Percentiles rank a stretch among this genome's conserved stretches.
These are phyloP conservation scores for Phylloscopus whistleri DNA, from an alignment of 2,113 vertebrate genomes.

Conservation along the genomic window DNA sequence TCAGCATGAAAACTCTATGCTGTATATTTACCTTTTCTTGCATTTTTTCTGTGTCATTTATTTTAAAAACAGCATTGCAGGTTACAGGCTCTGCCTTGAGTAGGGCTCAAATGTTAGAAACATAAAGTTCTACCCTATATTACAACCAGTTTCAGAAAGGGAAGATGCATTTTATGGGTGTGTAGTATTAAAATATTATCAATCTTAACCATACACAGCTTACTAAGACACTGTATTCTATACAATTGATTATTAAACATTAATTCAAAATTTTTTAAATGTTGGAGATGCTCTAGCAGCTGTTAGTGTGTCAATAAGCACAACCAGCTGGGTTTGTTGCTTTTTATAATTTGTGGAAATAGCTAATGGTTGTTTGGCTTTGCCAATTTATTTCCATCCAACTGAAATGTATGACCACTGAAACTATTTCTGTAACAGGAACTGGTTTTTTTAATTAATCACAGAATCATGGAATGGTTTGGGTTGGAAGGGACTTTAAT, in stretches of 20 bases:
- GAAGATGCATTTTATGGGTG: not conserved
- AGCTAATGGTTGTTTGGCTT: not conserved
- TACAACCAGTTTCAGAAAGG: not conserved
- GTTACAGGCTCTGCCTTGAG: not conserved
- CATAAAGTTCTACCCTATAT: not conserved
- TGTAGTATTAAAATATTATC: not conserved
- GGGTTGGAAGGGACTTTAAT: not conserved
- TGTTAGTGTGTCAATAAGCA: not conserved
- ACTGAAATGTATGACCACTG: not conserved
- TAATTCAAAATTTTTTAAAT: not conserved
- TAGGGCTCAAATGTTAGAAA: not conserved
- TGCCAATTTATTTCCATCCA: not conserved
- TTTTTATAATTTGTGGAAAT: not conserved
- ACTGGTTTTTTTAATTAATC: not conserved
- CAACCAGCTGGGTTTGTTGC: not conserved
- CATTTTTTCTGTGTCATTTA: not conserved
- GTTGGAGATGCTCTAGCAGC: not conserved
- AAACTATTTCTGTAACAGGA: not conserved
- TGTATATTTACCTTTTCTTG: not conserved
- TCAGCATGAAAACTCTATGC: not conserved
- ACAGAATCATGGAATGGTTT: not conserved
- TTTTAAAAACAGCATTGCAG: not conserved
- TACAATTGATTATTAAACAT: not conserved
- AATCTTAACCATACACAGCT: not conserved
- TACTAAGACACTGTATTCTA: not conserved